Evolutionary conservation across 2,113 vertebrate species (phyloP).

Genomic region (Daboia siamensis): DNA sequence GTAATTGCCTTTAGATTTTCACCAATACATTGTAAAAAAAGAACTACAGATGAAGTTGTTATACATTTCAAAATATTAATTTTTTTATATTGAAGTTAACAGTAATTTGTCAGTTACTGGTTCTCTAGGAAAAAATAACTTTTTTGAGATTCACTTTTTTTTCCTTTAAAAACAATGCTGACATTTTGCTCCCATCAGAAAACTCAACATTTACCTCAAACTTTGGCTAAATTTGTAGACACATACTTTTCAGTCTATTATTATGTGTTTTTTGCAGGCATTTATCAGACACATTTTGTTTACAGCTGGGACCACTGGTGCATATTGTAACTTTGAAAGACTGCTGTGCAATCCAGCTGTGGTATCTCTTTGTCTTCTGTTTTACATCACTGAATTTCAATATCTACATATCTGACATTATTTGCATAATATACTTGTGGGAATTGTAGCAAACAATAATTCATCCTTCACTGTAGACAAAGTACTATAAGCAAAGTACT

Average conservation of each 20-base stretch:
- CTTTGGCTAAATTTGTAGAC: not conserved
- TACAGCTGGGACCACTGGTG: not conserved
- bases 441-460: not conserved
- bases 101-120: not conserved
- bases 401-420: not conserved
- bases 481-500: conserved; percentile 34
- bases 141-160: not conserved
- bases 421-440: not conserved
- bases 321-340: not conserved
- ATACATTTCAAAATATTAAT: not conserved
- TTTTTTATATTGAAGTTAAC: not conserved
- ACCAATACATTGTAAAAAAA: not conserved
- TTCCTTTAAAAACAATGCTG: not conserved
- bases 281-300: not conserved
- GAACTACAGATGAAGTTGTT: not conserved
- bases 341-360: not conserved
- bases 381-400: not conserved
- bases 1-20: not conserved
- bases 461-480: not conserved
- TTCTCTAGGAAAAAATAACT: not conserved
- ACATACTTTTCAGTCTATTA: not conserved
- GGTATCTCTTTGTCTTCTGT: rapidly evolving
- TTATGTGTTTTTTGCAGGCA: not conserved
- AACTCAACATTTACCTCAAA: not conserved
- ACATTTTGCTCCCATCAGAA: not conserved